These are phyloP conservation scores for Psophia crepitans DNA, from an alignment of 2,113 vertebrate species.

Conservation along the genomic window DNA sequence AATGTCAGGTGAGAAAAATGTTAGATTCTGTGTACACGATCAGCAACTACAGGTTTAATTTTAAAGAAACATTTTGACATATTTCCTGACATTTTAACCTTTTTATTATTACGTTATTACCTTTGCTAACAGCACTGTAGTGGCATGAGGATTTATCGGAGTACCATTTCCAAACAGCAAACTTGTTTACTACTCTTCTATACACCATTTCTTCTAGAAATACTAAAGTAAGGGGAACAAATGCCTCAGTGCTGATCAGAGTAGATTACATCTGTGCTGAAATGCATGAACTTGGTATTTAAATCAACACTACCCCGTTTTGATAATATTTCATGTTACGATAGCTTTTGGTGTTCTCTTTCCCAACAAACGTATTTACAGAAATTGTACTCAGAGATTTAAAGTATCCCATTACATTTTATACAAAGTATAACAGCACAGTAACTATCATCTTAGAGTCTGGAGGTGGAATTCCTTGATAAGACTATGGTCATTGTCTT, in stretches of 20 bases:
- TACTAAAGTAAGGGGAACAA: not conserved
- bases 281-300: not conserved
- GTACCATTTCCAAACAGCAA: not conserved
- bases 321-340: not conserved
- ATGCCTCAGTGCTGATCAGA: not conserved
- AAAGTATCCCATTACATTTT: not conserved
- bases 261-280: not conserved
- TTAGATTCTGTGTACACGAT: not conserved
- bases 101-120: not conserved
- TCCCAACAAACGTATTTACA: not conserved
- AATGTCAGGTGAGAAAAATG: not conserved
- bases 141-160: not conserved
- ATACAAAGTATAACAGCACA: not conserved
- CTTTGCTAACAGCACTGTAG: not conserved
- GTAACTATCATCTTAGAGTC: not conserved
- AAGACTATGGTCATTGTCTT: not conserved
- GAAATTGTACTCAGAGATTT: not conserved
- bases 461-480: not conserved
- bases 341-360: not conserved
- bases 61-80: slow-evolving; percentile 9
- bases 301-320: not conserved
- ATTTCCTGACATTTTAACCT: not conserved
- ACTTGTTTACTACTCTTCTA: not conserved
- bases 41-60: not conserved
- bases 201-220: not conserved